phyloP scores from a whole-genome alignment of 2,888 invertebrate species.

The Nomada hirtipes region DNA sequence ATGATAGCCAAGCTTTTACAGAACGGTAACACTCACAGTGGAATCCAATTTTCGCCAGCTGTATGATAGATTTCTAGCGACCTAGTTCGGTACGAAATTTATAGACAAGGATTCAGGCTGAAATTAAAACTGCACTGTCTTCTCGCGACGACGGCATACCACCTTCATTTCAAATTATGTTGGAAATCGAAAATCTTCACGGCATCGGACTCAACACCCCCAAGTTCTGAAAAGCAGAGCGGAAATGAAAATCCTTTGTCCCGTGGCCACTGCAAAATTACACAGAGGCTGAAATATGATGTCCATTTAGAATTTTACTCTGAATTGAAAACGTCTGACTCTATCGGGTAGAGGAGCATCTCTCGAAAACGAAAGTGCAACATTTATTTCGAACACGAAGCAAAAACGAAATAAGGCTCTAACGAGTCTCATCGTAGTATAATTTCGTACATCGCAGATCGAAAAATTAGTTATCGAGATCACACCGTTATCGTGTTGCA shows the following conservation, averaged over 20 bases:
- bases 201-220: background rate
- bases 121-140: constrained; percentile 41
- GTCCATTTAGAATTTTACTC: constrained; percentile 10
- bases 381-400: constrained; percentile 2
- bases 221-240: background rate
- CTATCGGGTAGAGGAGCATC: background rate
- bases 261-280: background rate
- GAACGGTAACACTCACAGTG: constrained; percentile 5
- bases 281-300: constrained; percentile 2
- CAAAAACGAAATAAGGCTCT: background rate
- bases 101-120: constrained; percentile 12
- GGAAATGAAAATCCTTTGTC: background rate
- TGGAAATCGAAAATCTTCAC: background rate
- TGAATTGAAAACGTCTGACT: constrained; percentile 1
- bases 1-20: background rate
- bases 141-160: background rate
- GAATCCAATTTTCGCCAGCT: constrained; percentile 34
- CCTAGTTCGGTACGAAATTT: constrained; percentile 22
- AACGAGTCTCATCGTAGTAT: no score
- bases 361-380: background rate
- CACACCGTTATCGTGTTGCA: background rate
- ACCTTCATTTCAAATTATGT: constrained; percentile 13
- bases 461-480: no score
- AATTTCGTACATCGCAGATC: no score
- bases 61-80: constrained; percentile 31